Conservation (phyloP, 2,113 vertebrate species). For the Malurus elegans region DNA sequence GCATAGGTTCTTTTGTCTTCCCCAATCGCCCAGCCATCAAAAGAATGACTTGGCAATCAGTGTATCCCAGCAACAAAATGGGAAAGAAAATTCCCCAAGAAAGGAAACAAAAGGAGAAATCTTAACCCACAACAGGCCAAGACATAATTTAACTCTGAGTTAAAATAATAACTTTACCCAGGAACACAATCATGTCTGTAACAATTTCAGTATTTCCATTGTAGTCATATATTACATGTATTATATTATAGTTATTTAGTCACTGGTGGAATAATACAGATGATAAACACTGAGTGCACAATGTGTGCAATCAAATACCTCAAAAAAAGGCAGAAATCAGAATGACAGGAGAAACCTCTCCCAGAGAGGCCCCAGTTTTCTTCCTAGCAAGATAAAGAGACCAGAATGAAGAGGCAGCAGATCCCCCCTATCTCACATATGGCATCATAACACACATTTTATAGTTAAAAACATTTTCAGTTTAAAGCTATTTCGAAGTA, state of each 20-base stretch:
- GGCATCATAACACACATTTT: not conserved
- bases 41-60: too few species aligned
- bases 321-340: not conserved
- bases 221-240: too few species aligned
- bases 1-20: too few species aligned
- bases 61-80: too few species aligned
- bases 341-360: not conserved
- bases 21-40: too few species aligned
- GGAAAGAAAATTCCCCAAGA: too few species aligned
- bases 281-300: accelerated
- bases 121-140: not conserved
- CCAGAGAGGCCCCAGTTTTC: not conserved
- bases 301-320: not conserved
- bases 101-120: too few species aligned
- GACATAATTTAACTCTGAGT: not conserved
- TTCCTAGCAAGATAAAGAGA: not conserved
- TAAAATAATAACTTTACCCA: not conserved
- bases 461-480: not conserved
- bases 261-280: not conserved
- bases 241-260: not conserved
- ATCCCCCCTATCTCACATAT: accelerated
- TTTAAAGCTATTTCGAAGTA: not conserved
- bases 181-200: not conserved
- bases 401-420: not conserved
- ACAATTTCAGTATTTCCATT: too few species aligned